A percentile compares a stretch with the other conserved stretches of the same genome.
These are phyloP conservation scores for Drusus annulatus DNA, from an alignment of 1,140 invertebrate genomes.

Conservation along the genomic window DNA sequence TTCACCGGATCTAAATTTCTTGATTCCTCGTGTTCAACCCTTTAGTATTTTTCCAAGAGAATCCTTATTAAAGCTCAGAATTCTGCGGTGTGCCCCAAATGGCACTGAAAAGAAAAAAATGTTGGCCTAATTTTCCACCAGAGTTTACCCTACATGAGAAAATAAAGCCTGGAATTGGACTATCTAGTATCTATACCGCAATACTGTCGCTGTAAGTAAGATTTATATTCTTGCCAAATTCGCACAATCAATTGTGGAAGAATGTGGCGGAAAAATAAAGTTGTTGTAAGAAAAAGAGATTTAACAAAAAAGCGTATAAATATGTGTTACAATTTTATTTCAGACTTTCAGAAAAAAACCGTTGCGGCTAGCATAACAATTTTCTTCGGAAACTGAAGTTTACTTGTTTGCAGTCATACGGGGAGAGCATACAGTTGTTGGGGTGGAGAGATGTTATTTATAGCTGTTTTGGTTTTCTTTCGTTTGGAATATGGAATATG, in stretches of 20 bases:
- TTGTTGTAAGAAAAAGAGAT: conserved; percentile 25
- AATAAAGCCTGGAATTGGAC: conserved; percentile 4
- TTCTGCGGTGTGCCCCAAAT: too few species aligned
- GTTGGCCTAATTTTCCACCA: too few species aligned
- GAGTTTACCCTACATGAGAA: not conserved
- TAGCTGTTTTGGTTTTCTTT: too few species aligned
- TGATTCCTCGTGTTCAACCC: too few species aligned
- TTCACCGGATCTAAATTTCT: too few species aligned
- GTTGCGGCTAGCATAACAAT: not conserved
- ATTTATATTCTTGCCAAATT: conserved; percentile 37
- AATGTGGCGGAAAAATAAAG: conserved; percentile 4
- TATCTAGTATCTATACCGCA: conserved; percentile 7
- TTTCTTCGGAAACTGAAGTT: not conserved
- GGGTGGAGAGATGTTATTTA: too few species aligned
- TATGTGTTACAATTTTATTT: not conserved
- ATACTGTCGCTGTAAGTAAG: conserved; percentile 17
- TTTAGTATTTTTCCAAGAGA: too few species aligned
- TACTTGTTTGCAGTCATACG: not conserved
- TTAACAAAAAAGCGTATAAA: conserved; percentile 1
- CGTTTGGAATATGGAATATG: too few species aligned
- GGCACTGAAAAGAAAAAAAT: too few species aligned
- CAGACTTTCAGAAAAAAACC: not conserved
- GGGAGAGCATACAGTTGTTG: too few species aligned
- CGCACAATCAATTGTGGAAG: conserved; percentile 37
- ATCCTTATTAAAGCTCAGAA: too few species aligned